Percentiles rank a stretch among this genome's conserved stretches.
These are phyloP conservation scores for Agrochola litura DNA, from an alignment of 2,888 invertebrate genomes.

Conservation along the genomic window DNA sequence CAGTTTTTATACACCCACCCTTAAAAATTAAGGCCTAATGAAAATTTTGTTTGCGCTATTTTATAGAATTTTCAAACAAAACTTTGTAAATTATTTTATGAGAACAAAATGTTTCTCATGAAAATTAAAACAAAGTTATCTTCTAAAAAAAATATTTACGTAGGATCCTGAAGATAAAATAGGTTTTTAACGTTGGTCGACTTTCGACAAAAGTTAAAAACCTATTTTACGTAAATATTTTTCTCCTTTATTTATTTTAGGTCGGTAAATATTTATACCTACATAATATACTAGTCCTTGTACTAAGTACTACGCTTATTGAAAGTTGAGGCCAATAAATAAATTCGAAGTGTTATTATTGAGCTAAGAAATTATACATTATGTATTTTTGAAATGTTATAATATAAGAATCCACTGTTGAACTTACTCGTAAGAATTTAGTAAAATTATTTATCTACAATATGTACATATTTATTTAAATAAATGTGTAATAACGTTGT, in stretches of 20 bases:
- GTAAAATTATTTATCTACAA: constrained; percentile 34
- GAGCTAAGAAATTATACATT: constrained; percentile 52
- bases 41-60: neutral
- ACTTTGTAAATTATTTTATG: neutral
- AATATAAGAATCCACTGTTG: constrained; percentile 44
- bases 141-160: neutral
- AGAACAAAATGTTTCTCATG: neutral
- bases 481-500: constrained; percentile 6
- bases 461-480: constrained; percentile 12
- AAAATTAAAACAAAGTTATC: neutral
- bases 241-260: neutral
- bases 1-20: neutral
- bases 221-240: too few species aligned
- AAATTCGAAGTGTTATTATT: constrained; percentile 50
- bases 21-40: neutral
- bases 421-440: constrained; percentile 37
- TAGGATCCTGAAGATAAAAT: too few species aligned
- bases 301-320: constrained; percentile 52
- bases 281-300: constrained; percentile 20
- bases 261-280: neutral
- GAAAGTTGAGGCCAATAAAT: constrained; percentile 59
- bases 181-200: neutral
- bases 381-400: constrained; percentile 59
- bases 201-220: too few species aligned
- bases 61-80: neutral